Base-by-base conservation (phyloP, 1,140 invertebrate species). In the Cyphomyrmex costatus region DNA sequence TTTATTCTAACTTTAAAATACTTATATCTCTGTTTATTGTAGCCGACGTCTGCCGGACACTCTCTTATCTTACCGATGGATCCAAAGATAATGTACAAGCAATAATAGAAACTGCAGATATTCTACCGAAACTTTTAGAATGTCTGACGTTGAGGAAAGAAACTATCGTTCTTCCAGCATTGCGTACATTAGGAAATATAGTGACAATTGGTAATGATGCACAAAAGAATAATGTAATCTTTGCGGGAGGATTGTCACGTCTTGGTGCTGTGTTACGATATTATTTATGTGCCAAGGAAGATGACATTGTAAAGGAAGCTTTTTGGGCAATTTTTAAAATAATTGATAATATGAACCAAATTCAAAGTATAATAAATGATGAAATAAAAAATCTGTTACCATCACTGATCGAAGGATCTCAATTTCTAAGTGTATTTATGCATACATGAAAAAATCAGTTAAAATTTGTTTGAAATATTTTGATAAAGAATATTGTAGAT, bases 61-160 rank as follows among this genome's bases (percentile, higher is more conserved):
- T 99, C 21, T 99, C 99, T 0, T 99, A 99, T 93, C 95, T 99
- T 5, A 99, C 98, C 3, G 99, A 99, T 95, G 98, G 98, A 3
- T 97, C 97, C 0, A 99, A 99, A 94, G 97, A 98, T 36, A 98
- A 98, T 93, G 99, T 99, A 91, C 98, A 98, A 94, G 96, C 96
- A 1, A 97, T 98, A 1, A 96, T 98, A 7, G 96, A 96, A 33
- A 95, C 96, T 12, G 1, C 7, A 42, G 96, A 97, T 16, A 96
- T 98, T 56, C 97, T 99, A 24, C 96, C 96, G 0, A 96, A 96
- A 36, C 95, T 99, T 7, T 97, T 99, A 0, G 95, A 97, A 51
- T 99, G 4, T 94, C 36, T 99, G 14, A 95, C 96, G 65, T 96
- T 97, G 89, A 94, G 96, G 36, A 97, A 98, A 86, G 95, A 97